Evolutionary conservation across 2,888 invertebrate genomes (phyloP).

Genomic region (Dysmachus trigonus): DNA sequence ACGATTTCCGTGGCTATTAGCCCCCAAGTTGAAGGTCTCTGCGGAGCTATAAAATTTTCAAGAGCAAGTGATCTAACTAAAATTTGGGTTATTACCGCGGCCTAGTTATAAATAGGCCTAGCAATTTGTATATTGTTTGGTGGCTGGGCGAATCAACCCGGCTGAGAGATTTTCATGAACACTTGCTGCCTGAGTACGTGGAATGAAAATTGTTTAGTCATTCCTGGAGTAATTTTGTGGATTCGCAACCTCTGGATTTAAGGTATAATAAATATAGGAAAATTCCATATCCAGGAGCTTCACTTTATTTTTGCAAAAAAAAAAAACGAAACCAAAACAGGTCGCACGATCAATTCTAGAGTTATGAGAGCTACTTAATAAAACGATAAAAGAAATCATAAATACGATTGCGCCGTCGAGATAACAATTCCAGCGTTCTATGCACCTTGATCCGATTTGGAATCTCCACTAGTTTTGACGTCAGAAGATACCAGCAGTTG

Average conservation of each 20-base stretch:
- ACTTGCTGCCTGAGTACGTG: neutral
- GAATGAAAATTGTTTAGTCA: neutral
- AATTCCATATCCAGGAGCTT: neutral
- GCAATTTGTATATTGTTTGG: neutral
- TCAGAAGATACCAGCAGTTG: neutral
- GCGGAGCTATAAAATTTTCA: neutral
- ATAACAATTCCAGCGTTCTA: neutral
- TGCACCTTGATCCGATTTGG: neutral
- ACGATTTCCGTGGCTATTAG: neutral
- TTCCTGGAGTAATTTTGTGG: neutral
- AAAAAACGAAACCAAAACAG: neutral
- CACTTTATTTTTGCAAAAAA: neutral
- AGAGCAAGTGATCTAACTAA: neutral
- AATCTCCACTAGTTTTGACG: neutral
- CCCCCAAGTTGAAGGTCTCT: neutral
- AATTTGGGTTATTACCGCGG: neutral
- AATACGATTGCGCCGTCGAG: neutral
- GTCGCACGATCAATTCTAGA: neutral
- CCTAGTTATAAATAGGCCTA: neutral
- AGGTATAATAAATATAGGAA: neutral
- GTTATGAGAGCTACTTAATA: neutral
- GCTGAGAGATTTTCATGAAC: neutral
- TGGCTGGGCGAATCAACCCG: neutral
- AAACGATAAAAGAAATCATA: neutral
- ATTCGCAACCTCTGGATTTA: neutral